Evolutionary conservation across 2,113 vertebrate genomes (phyloP).

Genomic region (Anarhynchus alexandrinus): DNA sequence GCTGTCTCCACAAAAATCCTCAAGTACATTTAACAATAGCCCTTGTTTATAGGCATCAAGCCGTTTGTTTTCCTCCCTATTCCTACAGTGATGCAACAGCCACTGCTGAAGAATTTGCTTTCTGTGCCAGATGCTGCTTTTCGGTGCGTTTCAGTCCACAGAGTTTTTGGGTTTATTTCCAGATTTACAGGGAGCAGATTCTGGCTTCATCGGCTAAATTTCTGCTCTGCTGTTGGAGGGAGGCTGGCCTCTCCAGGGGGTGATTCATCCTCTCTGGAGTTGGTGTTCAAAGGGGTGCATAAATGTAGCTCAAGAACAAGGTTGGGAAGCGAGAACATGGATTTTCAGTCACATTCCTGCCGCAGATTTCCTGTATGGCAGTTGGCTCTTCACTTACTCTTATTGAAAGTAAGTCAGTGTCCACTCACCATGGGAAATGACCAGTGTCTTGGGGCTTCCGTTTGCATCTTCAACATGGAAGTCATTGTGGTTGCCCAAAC

Average conservation of each 20-base stretch:
- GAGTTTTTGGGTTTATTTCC: background rate
- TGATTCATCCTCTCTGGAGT: background rate
- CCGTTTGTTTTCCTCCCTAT: background rate
- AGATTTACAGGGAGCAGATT: background rate
- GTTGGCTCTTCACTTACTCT: background rate
- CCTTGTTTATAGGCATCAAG: background rate
- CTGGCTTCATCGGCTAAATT: background rate
- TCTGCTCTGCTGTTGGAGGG: background rate
- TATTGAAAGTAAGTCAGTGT: background rate
- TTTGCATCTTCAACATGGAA: background rate
- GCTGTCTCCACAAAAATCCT: conserved; percentile 15
- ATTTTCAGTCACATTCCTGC: background rate
- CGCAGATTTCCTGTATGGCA: background rate
- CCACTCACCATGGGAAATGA: background rate
- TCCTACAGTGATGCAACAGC: background rate
- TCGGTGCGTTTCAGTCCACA: background rate
- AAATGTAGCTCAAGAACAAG: background rate
- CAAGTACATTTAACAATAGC: conserved; percentile 10
- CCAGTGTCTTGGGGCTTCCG: background rate
- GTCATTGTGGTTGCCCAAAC: background rate
- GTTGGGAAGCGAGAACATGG: background rate
- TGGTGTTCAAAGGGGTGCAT: background rate
- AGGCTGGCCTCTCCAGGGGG: background rate
- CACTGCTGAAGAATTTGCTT: background rate
- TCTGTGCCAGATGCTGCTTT: background rate